A percentile compares a stretch with the other conserved stretches of the same genome.
Conservation (phyloP, 1,140 invertebrate genomes). For the Tetranychus urticae region DNA sequence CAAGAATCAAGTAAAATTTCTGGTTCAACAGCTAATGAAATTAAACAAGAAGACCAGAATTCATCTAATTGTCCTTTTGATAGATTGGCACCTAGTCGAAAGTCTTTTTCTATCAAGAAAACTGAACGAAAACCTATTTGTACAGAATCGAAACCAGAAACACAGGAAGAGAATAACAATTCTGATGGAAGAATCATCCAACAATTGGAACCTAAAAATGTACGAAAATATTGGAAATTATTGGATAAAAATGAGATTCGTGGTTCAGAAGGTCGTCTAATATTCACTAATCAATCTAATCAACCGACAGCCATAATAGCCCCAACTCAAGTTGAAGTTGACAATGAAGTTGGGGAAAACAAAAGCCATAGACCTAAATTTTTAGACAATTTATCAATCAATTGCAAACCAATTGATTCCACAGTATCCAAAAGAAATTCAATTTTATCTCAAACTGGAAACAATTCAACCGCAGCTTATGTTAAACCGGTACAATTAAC, state of each 20-base stretch:
- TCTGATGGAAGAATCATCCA: background rate
- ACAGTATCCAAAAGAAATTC: background rate
- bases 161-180: no score
- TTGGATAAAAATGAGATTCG: no score
- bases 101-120: background rate
- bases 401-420: background rate
- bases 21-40: background rate
- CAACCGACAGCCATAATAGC: constrained; percentile 7
- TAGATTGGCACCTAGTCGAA: background rate
- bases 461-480: background rate
- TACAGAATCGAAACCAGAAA: no score
- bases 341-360: background rate
- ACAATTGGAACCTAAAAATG: background rate
- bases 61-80: no score
- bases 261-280: background rate
- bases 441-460: background rate
- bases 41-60: background rate
- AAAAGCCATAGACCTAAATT: no score
- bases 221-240: no score
- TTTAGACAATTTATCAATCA: background rate
- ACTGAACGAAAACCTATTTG: no score
- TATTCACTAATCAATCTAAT: background rate
- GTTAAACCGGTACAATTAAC: background rate
- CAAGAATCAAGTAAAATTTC: background rate
- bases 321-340: constrained; percentile 2